Percentiles rank a stretch among this genome's conserved stretches.
These are phyloP conservation scores for Podotricha telesiphe DNA, from an alignment of 2,888 invertebrate species.

Conservation along the genomic window DNA sequence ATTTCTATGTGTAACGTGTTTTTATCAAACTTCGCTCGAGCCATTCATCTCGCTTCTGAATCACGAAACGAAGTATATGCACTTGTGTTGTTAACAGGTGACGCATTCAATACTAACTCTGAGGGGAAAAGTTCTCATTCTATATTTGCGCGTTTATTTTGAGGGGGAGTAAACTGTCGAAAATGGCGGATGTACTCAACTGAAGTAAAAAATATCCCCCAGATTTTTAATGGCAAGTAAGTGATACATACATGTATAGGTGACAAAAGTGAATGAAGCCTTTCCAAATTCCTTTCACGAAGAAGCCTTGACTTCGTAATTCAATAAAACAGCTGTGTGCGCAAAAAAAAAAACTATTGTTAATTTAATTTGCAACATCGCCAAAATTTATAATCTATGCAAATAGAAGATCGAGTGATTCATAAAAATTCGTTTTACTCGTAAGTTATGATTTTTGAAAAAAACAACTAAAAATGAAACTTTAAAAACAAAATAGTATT, in stretches of 20 bases:
- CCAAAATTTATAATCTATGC: too few relatives aligned
- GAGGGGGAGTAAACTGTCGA: constrained; percentile 45
- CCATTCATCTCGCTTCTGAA: constrained; percentile 60
- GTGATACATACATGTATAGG: constrained; percentile 22
- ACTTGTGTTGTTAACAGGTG: constrained; percentile 61
- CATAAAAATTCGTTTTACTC: not conserved
- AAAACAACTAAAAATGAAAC: not conserved
- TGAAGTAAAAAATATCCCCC: constrained; percentile 27
- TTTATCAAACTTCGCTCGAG: constrained; percentile 43
- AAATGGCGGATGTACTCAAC: constrained; percentile 44
- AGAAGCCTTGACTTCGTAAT: constrained; percentile 45
- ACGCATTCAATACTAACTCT: constrained; percentile 55
- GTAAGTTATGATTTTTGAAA: not conserved
- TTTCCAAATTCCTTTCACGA: constrained; percentile 42
- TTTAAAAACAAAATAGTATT: not conserved
- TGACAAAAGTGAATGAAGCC: constrained; percentile 40
- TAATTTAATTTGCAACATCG: constrained; percentile 54
- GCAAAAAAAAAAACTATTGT: constrained; percentile 40
- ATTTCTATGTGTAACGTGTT: constrained; percentile 32
- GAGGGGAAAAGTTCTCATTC: constrained; percentile 46
- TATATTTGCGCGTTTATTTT: constrained; percentile 48
- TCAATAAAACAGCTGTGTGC: constrained; percentile 36
- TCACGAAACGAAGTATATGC: constrained; percentile 62
- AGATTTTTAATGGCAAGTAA: constrained; percentile 35
- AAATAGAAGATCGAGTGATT: not conserved